Percentiles rank a stretch among this genome's conserved stretches.
phyloP scores from a whole-genome alignment of 1,140 invertebrate genomes.

The Bradysia coprophila region DNA sequence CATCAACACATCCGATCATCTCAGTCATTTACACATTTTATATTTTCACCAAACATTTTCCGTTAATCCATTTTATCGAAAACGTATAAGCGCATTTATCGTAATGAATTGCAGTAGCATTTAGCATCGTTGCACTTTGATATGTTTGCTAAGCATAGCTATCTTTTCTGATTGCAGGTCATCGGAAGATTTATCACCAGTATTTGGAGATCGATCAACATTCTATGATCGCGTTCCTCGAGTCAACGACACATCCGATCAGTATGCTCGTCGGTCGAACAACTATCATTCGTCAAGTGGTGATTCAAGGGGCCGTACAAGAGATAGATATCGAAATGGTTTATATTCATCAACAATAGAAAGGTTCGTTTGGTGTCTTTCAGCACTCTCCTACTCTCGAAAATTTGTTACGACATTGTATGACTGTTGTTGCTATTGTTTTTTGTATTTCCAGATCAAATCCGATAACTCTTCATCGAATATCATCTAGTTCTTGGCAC shows the following conservation, averaged over 20 bases:
- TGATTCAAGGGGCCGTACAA: constrained; percentile 13
- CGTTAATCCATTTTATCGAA: too few species aligned
- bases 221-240: constrained; percentile 27
- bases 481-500: constrained; percentile 3
- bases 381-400: too few species aligned
- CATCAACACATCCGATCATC: too few species aligned
- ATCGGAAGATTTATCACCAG: constrained; percentile 26
- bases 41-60: too few species aligned
- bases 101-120: too few species aligned
- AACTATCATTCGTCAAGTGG: constrained; percentile 8
- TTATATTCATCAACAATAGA: constrained; percentile 25
- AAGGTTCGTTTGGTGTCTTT: constrained; percentile 17
- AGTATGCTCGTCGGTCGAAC: constrained; percentile 6
- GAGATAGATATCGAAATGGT: constrained; percentile 28
- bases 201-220: constrained; percentile 20
- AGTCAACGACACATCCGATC: constrained; percentile 7
- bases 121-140: too few species aligned
- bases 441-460: constrained; percentile 2
- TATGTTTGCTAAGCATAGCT: too few species aligned
- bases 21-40: too few species aligned
- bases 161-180: too few species aligned
- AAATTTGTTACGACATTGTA: too few species aligned
- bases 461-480: constrained; percentile 2
- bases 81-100: background rate
- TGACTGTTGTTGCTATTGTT: too few species aligned